Evolutionary conservation across 23 tunicate genomes (phyloP), one percentile per base, ranked within the genome.

Genomic region (Phallusia fumigata): DNA sequence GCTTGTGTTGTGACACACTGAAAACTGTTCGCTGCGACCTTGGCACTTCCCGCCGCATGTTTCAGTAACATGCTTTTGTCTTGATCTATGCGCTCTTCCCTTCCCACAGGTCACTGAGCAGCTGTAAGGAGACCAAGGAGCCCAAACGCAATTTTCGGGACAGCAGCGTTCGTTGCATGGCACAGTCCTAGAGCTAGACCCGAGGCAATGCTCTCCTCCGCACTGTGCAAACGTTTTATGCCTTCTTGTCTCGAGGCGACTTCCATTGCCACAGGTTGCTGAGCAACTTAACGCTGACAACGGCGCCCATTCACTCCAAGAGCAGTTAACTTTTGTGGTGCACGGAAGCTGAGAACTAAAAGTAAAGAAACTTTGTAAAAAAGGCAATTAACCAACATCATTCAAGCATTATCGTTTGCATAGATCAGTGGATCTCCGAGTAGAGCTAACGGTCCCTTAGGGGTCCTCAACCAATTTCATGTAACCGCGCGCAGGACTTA

Each of bases 81-180:
- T 53, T 31, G 73, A 18, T 18, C 87, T 76, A 18, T 19, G 31
- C 30, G 76, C 64, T 0, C 35, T 76, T 6, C 81, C 80, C 0
- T 31, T 36, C 11, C 87, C 87, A 33, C 87, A 84, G 3, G 64
- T 52, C 11, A 3, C 65, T 22, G 87, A 30, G 74, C 87, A 84
- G 0, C 0, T 35, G 73, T 24, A 74, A 81, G 73, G 31, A 40
- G 82, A 18, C 87, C 87, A 84, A 18, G 50, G 64, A 6, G 65
- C 74, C 87, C 87, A 84, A 19, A 30, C 28, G 30, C 87, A 84
- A 33, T 76, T 53, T 22, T 75, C 73, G 18, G 72, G 87, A 52
- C 87, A 84, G 65, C 87, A 84, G 19, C 75, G 81, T 18, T 44
- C 47, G 73, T 84, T 84, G 35, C 87, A 84, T 26, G 52, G 30